Evolutionary conservation across 92 coral and sea anemone genomes (phyloP), one percentile per base, ranked within the genome.

Genomic region (Heteractis magnifica): DNA sequence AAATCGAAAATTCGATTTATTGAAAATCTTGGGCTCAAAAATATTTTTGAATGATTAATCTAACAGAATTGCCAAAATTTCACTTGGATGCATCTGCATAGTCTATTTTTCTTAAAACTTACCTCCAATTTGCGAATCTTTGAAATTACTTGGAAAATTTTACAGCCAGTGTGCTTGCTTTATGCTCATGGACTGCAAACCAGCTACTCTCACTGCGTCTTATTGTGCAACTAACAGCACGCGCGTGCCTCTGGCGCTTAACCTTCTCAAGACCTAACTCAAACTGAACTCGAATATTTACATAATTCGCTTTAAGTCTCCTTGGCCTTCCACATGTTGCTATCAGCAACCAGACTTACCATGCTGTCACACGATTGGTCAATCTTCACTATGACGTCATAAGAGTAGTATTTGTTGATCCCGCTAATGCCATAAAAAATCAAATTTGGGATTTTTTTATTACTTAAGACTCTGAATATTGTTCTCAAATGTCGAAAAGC

Each of bases 251-350:
- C n/a, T 5, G 65, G 7, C 18, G 21, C 26, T 62, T n/a, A 4
- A 62, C 1, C 70, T 62, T 23, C 10, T n/a, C 21, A 62, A 59
- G 20, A 23, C 70, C 70, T 18, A 62, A 62, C 70, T 62, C 70
- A 62, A 62, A 62, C 70, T 62, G 70, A 62, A 62, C 70, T 62
- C 70, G 21, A 16, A n/a, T 62, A 62, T 62, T 62, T 62, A n/a
- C 70, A 62, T 62, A 62, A 62, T n/a, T 18, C 70, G 18, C 70
- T 62, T 34, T 62, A 62, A 18, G 26, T 3, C 70, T 59, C 6
- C 20, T 62, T 2, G 20, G 10, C 70, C 23, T 6, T 62, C 70
- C 20, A 8, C 26, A 18, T 10, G 70, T 62, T 62, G 70, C 70
- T 62, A 62, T 1, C 20, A 62, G 23, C 70, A 62, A 62, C 70